phyloP scores from a whole-genome alignment of 2,113 vertebrate genomes.

The Ptyas mucosa region DNA sequence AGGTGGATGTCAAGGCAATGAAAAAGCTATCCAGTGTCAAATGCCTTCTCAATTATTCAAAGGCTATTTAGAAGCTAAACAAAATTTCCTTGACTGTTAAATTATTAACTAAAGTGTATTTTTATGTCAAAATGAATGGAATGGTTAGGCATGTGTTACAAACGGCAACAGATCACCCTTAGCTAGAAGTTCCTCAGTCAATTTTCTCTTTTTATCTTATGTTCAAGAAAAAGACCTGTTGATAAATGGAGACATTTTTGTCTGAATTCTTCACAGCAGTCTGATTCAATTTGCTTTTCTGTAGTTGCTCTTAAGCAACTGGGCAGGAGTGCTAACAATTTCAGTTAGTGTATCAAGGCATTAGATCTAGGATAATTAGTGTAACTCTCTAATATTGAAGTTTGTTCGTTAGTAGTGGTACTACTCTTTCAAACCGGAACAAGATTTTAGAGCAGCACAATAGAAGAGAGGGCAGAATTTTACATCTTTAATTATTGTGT shows the following conservation, averaged over 20 bases:
- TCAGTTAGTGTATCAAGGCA: neutral
- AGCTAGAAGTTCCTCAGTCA: neutral
- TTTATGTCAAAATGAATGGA: constrained; percentile 27
- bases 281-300: neutral
- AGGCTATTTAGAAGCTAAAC: constrained; percentile 52
- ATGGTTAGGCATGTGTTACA: neutral
- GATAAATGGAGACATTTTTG: constrained; percentile 27
- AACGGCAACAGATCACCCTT: neutral
- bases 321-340: neutral
- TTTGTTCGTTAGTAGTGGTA: too few relatives aligned
- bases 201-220: neutral
- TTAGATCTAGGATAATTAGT: too few relatives aligned
- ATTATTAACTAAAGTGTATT: constrained; percentile 65
- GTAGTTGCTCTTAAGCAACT: neutral
- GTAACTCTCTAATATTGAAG: too few relatives aligned
- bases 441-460: too few relatives aligned
- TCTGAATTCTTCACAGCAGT: neutral
- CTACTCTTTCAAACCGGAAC: too few relatives aligned
- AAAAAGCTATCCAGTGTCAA: constrained; percentile 58
- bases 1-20: constrained; percentile 25
- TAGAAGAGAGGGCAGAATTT: too few relatives aligned
- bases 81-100: constrained; percentile 60
- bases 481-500: neutral
- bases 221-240: constrained; percentile 14
- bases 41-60: constrained; percentile 73